Percentiles rank a stretch among this genome's conserved stretches.
Conservation (phyloP, 2,888 invertebrate species). For the Carabus problematicus region DNA sequence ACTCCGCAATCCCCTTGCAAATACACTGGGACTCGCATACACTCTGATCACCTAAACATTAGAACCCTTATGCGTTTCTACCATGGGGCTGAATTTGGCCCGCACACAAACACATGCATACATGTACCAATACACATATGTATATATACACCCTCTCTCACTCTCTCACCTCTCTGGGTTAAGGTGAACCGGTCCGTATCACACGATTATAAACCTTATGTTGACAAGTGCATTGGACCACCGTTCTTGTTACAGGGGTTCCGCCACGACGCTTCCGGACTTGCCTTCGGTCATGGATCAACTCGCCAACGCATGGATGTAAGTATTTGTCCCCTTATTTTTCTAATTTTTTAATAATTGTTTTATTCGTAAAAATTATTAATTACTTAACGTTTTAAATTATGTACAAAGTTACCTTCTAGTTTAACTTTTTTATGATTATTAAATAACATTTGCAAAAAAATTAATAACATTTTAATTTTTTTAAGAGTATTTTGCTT, state of each 20-base stretch:
- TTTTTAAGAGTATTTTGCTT: too few species aligned
- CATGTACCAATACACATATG: too few species aligned
- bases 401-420: too few species aligned
- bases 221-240: conserved; percentile 5
- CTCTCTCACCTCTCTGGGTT: conserved; percentile 49
- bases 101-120: too few species aligned
- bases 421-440: too few species aligned
- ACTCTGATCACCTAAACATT: conserved; percentile 55
- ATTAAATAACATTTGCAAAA: too few species aligned
- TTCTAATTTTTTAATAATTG: background rate
- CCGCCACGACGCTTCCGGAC: conserved; percentile 62
- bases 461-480: too few species aligned
- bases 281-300: conserved; percentile 59
- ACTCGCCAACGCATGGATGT: conserved; percentile 66
- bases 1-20: background rate
- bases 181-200: conserved; percentile 49
- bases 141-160: conserved; percentile 50
- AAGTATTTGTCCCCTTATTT: conserved; percentile 53
- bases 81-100: too few species aligned
- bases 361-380: background rate
- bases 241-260: conserved; percentile 60
- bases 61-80: too few species aligned
- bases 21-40: too few species aligned
- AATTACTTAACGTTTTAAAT: conserved; percentile 10
- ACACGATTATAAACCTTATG: conserved; percentile 42